phyloP scores from a whole-genome alignment of 2,888 invertebrate species.

The Escarpia spicata region DNA sequence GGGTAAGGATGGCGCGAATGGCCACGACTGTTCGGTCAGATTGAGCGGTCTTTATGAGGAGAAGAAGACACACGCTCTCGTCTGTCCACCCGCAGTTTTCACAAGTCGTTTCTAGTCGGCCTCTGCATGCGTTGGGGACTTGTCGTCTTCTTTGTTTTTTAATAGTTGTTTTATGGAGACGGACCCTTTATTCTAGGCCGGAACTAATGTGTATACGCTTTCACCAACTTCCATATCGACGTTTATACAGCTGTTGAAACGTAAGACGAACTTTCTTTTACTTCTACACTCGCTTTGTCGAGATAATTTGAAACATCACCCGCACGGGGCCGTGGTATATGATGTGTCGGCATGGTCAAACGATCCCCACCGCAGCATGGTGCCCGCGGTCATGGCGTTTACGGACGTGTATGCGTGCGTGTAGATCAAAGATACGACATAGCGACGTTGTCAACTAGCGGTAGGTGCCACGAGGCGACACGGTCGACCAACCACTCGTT shows the following conservation, averaged over 20 bases:
- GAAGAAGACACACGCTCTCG: no score
- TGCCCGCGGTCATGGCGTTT: neutral
- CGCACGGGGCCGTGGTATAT: neutral
- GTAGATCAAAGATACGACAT: slow-evolving; percentile 5
- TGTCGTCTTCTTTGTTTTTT: no score
- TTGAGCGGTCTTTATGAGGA: no score
- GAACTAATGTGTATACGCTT: no score
- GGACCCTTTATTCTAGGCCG: no score
- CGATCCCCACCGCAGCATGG: neutral
- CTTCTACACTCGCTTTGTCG: neutral
- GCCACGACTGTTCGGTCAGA: no score
- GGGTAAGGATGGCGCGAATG: no score
- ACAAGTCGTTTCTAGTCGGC: no score
- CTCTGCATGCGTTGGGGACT: no score
- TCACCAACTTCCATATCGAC: neutral
- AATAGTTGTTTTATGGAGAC: no score
- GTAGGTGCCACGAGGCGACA: neutral
- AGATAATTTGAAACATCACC: neutral
- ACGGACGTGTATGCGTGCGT: neutral
- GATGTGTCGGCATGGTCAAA: neutral
- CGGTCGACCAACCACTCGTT: neutral
- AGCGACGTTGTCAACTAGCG: neutral
- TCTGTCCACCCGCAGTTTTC: no score
- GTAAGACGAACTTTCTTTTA: neutral
- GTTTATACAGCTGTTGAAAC: neutral